Percentiles rank a stretch among this genome's conserved stretches.
These are phyloP conservation scores for Microctonus hyperodae DNA, from an alignment of 2,888 invertebrate genomes.

Conservation along the genomic window DNA sequence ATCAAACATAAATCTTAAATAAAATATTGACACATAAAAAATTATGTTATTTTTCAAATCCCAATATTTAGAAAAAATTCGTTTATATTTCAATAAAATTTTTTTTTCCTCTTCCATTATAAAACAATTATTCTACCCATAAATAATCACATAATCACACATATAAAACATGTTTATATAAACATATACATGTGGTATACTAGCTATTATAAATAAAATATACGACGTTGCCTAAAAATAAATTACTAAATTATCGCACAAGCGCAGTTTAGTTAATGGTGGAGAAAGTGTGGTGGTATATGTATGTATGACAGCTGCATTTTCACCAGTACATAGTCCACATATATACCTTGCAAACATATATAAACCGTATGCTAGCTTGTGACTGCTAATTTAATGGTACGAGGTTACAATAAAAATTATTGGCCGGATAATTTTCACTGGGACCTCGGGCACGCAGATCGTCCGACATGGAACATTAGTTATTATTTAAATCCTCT, in stretches of 20 bases:
- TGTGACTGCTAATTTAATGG: constrained; percentile 40
- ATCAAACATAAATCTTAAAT: too few relatives aligned
- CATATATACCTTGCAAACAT: background rate
- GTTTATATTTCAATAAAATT: too few relatives aligned
- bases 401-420: constrained; percentile 50
- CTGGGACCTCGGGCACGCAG: constrained; percentile 43
- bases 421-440: constrained; percentile 54
- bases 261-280: constrained; percentile 36
- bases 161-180: too few relatives aligned
- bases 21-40: too few relatives aligned
- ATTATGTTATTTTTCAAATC: too few relatives aligned
- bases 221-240: constrained; percentile 18
- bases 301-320: background rate
- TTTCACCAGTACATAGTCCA: background rate
- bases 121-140: too few relatives aligned
- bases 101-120: too few relatives aligned
- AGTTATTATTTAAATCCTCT: constrained; percentile 45
- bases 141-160: too few relatives aligned
- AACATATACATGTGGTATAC: too few relatives aligned
- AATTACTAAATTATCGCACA: constrained; percentile 36
- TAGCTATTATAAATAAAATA: too few relatives aligned
- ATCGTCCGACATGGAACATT: constrained; percentile 47
- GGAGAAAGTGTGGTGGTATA: constrained; percentile 17
- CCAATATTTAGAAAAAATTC: too few relatives aligned
- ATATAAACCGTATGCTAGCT: background rate